Conservation (phyloP, 1,140 invertebrate species). For the Cotesia chilonis region DNA sequence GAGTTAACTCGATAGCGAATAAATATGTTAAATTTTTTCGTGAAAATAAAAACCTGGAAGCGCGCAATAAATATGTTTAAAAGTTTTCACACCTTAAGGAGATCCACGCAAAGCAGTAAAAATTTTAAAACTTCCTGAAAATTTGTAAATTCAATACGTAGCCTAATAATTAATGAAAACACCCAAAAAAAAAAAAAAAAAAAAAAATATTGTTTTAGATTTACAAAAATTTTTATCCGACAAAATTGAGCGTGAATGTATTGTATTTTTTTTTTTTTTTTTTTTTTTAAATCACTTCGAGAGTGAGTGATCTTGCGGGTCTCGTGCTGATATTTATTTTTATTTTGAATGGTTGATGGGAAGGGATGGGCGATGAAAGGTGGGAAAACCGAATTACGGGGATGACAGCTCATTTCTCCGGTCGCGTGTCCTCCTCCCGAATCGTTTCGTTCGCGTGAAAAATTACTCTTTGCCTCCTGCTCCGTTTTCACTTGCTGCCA, state of each 20-base stretch:
- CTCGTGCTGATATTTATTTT: too few species aligned
- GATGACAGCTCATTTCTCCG: constrained; percentile 33
- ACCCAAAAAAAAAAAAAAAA: neutral
- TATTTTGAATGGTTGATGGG: neutral
- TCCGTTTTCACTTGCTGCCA: too few species aligned
- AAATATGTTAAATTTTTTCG: too few species aligned
- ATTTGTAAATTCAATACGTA: neutral
- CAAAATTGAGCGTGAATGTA: neutral
- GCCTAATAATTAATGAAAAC: neutral
- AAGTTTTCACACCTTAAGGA: neutral
- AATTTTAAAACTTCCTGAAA: too few species aligned
- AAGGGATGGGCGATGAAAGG: constrained; percentile 13
- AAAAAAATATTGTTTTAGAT: neutral
- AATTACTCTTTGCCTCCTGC: constrained; percentile 11
- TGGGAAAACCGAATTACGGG: constrained; percentile 29
- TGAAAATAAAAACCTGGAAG: too few species aligned
- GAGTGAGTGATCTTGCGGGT: neutral
- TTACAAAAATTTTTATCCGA: neutral
- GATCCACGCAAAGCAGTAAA: neutral
- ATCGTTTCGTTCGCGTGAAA: constrained; percentile 30
- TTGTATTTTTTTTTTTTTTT: too few species aligned
- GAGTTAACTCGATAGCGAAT: too few species aligned
- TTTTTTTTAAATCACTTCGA: too few species aligned
- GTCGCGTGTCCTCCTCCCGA: constrained; percentile 29
- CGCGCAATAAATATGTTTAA: too few species aligned